These are phyloP conservation scores for Nomada lathburiana DNA, from an alignment of 2,888 invertebrate species.

Conservation along the genomic window DNA sequence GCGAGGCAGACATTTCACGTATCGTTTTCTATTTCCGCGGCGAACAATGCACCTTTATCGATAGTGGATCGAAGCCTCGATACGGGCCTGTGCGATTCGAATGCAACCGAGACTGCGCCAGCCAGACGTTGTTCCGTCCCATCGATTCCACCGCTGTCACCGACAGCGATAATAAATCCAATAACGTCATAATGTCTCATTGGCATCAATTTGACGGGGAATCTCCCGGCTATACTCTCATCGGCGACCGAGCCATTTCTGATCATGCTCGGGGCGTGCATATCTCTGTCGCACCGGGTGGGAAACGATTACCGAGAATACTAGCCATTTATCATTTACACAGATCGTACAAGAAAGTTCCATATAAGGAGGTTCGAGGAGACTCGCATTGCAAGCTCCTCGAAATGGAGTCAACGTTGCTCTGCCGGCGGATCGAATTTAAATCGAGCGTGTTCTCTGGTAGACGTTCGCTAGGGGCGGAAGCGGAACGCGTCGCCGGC, in stretches of 20 bases:
- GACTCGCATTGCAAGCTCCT: too few relatives aligned
- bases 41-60: conserved; percentile 66
- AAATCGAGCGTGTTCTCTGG: neutral
- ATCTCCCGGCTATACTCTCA: neutral
- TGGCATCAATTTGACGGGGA: conserved; percentile 17
- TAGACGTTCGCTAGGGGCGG: neutral
- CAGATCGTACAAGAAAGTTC: neutral
- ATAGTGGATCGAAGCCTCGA: conserved; percentile 61
- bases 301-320: too few relatives aligned
- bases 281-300: too few relatives aligned
- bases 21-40: conserved; percentile 68
- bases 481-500: conserved; percentile 1
- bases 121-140: conserved; percentile 37
- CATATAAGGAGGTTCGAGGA: too few relatives aligned
- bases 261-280: too few relatives aligned
- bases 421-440: neutral
- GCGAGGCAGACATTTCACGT: conserved; percentile 59
- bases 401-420: neutral
- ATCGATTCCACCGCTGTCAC: conserved; percentile 56
- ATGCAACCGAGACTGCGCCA: conserved; percentile 37
- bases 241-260: neutral
- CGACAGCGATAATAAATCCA: conserved; percentile 31
- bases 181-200: conserved; percentile 39
- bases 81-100: conserved; percentile 53
- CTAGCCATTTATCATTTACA: too few relatives aligned